Evolutionary conservation across 2,113 vertebrate species (phyloP), one percentile per base, ranked within the genome.

Genomic region (Poeciliopsis turrubarensis): DNA sequence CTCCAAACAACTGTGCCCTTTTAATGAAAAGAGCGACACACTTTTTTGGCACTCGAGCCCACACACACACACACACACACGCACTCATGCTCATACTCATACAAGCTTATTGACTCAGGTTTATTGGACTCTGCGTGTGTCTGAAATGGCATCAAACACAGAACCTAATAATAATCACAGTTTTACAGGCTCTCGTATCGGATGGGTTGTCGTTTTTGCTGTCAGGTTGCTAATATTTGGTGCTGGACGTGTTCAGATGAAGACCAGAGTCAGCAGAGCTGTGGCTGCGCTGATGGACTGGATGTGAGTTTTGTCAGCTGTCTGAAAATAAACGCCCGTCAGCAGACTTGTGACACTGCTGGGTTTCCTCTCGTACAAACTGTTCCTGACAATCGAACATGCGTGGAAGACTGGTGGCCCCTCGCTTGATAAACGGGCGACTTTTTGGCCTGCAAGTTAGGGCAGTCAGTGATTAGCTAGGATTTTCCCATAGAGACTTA

Each of bases 1-100:
- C 84, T 86, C 72, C 76, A 89, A 91, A 89, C 83, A 89, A 82
- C 79, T 69, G 70, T 81, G 86, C 57, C 81, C 83, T 86, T 84
- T 85, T 83, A 83, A 92, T 90, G 80, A 90, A 89, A 85, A 78
- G 76, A 82, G 65, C 29, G 54, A 77, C 69, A 79, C 77, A 71
- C 64, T 68, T 13, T 57, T 11, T 69, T 62, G 32, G 22, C 51
- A 54, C 32, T 27, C 60, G 69, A 72, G 63, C 65, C 27, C 32
- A 63, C 22, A 70, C 51, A 62, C 57, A 27, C 47, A 72, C 68
- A 63, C 65, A 26, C 31, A 70, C 76, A 82, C 26, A 79, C 39
- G 65, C 51, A 78, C 39, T 62, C 51, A 37, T 3, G 34, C 10
- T 37, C 34, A 37, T 37, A 37, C 34, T 37, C 34, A 37, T 37